Evolutionary conservation across 1,140 invertebrate genomes (phyloP), one percentile per base, ranked within the genome.

Genomic region (Drosophila orosa): DNA sequence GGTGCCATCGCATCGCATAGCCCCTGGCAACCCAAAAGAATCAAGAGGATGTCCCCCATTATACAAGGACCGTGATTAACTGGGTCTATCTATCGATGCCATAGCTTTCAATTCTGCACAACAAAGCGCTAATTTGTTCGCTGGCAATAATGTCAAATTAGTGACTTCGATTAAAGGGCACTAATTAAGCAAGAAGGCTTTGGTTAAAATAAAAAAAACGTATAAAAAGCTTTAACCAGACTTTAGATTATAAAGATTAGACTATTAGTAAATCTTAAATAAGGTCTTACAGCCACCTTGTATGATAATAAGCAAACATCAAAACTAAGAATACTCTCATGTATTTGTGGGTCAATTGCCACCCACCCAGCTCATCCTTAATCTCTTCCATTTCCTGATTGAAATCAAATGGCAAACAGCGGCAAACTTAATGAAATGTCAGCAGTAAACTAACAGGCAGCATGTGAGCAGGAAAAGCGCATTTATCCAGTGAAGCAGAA

Each of bases 41-140:
- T 22, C 4, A 19, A 45, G 29, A 17, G 47, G 31, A n/a, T 54
- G 25, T 40, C 68, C 42, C 29, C 37, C 25, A n/a, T 29, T 33
- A 29, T 39, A n/a, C 19, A 55, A 69, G 19, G 44, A 48, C 63
- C 69, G 81, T 80, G 78, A 85, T 78, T 85, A 85, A 80, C 81
- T 85, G 81, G 68, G 61, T 74, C 62, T 62, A 47, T 40, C 48
- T 44, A 63, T 82, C 66, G 78, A 48, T 62, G 56, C 35, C 66
- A 45, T 50, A 58, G 78, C 65, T 50, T 82, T 86, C 78, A 78
- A 78, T 86, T 75, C 65, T 58, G 55, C 78, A 75, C 58, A 75
- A 57, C 61, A 74, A 45, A 54, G 69, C 65, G 69, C 58, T 82
- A 82, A 85, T 86, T 85, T 62, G 61, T 56, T 33, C 17, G 25